phyloP scores from a whole-genome alignment of 2,797 vertebrate genomes.

The Mormyrus hasselquistii region DNA sequence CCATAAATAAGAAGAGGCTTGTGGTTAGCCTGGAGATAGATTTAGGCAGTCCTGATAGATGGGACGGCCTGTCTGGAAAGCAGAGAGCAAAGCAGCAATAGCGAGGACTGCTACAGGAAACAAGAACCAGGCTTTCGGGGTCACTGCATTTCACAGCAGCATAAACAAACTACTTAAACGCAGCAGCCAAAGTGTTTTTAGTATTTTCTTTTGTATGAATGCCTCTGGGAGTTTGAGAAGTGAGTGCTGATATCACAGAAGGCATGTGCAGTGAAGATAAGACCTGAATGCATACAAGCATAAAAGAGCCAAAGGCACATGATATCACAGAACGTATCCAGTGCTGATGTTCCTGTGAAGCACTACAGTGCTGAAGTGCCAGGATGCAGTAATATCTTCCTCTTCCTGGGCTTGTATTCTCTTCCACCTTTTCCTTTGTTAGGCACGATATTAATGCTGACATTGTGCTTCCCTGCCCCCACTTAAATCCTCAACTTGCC shows the following conservation, averaged over 20 bases:
- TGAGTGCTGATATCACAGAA: background rate
- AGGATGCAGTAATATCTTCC: background rate
- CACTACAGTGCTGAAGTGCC: background rate
- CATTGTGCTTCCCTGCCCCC: background rate
- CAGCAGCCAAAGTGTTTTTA: background rate
- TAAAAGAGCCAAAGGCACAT: background rate
- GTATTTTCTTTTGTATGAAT: background rate
- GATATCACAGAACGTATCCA: background rate
- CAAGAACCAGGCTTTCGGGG: background rate
- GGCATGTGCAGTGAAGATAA: background rate
- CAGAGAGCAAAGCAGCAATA: background rate
- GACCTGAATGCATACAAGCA: background rate
- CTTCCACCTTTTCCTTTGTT: background rate
- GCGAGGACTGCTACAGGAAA: background rate
- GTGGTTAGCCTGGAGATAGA: slow-evolving; percentile 23
- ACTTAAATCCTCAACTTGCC: background rate
- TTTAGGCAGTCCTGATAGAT: background rate
- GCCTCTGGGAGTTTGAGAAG: background rate
- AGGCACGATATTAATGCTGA: background rate
- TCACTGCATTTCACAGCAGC: background rate
- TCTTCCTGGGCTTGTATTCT: background rate
- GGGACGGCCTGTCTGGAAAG: background rate
- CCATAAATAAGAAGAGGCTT: slow-evolving; percentile 23
- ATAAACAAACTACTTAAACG: background rate
- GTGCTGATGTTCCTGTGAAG: background rate